Evolutionary conservation across 1,140 invertebrate genomes (phyloP).

Genomic region (Danaus plexippus): DNA sequence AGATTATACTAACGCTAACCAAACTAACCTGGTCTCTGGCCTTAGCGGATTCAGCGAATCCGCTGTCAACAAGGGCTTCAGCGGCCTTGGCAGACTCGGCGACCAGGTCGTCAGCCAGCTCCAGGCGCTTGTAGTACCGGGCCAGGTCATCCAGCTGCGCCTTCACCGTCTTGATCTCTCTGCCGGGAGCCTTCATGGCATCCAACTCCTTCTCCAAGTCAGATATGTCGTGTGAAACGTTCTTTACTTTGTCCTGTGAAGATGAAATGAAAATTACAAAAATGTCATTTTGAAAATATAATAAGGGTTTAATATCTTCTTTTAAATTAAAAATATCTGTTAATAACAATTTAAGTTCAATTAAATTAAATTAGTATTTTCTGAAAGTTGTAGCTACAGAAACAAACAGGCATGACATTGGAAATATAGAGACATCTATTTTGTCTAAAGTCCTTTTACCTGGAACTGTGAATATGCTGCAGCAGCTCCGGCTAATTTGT

Average conservation of each 20-base stretch:
- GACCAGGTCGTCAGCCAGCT: constrained; percentile 78
- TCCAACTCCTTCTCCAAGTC: constrained; percentile 89
- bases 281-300: no score
- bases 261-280: constrained; percentile 9
- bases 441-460: constrained; percentile 21
- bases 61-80: constrained; percentile 84
- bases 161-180: constrained; percentile 88
- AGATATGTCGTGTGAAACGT: constrained; percentile 81
- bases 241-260: constrained; percentile 83
- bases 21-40: constrained; percentile 76
- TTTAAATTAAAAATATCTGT: no score
- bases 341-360: no score
- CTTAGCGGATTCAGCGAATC: constrained; percentile 85
- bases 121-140: constrained; percentile 79
- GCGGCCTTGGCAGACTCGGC: constrained; percentile 80
- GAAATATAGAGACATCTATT: no score
- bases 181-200: constrained; percentile 84
- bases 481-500: constrained; percentile 88
- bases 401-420: no score
- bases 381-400: no score
- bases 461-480: constrained; percentile 90
- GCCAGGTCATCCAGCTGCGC: constrained; percentile 87
- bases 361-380: no score
- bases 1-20: neutral
- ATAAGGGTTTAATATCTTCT: no score